phyloP scores from a whole-genome alignment of 2,888 invertebrate genomes.

The Eilema depressum region DNA sequence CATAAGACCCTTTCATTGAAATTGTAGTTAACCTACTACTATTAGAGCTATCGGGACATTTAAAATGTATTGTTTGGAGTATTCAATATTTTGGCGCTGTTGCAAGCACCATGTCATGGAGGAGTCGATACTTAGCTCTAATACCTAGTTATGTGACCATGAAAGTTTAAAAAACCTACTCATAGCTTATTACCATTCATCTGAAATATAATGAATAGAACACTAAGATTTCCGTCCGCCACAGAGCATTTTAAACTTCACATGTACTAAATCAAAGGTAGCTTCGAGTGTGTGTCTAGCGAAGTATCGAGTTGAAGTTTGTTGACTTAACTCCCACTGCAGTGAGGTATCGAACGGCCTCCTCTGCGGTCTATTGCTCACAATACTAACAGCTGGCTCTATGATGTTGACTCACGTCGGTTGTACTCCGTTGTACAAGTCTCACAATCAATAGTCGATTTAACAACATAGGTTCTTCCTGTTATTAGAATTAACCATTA shows the following conservation, averaged over 20 bases:
- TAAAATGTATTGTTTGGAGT: no score
- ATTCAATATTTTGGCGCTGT: no score
- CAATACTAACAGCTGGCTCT: conserved; percentile 19
- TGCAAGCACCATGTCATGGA: no score
- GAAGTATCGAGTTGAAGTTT: conserved; percentile 13
- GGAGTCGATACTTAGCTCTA: no score
- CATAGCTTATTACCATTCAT: background rate
- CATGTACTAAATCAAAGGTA: conserved; percentile 12
- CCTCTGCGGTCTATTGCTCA: conserved; percentile 28
- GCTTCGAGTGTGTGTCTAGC: conserved; percentile 10
- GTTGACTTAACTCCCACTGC: conserved; percentile 20
- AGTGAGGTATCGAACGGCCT: conserved; percentile 21
- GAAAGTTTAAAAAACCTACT: background rate
- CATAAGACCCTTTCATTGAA: no score
- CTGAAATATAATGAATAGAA: background rate
- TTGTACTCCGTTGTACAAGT: conserved; percentile 3
- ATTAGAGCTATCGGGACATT: no score
- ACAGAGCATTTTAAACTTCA: conserved; percentile 1
- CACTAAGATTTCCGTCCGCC: background rate
- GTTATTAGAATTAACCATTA: background rate
- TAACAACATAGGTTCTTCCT: conserved; percentile 4
- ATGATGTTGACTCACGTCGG: conserved; percentile 17
- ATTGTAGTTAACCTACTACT: no score
- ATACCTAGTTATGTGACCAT: no score
- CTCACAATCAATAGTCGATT: background rate